These are phyloP conservation scores for Drosophila putrida DNA, from an alignment of 2,888 invertebrate species.

Conservation along the genomic window DNA sequence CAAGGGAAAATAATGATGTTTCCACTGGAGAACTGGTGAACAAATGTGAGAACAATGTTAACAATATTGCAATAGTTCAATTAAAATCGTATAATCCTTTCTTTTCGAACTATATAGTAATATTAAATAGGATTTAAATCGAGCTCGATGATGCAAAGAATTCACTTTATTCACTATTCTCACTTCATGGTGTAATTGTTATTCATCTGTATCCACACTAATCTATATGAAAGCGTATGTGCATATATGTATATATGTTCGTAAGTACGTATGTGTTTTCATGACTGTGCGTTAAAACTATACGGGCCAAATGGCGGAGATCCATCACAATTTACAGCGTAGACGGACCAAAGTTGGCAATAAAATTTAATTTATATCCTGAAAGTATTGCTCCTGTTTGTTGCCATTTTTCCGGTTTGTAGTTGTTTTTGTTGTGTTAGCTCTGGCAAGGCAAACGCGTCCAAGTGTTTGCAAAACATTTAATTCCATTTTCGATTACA, in stretches of 20 bases:
- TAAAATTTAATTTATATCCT: constrained; percentile 69
- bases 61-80: constrained; percentile 6
- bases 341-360: constrained; percentile 58
- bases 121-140: constrained; percentile 9
- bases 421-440: constrained; percentile 7
- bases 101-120: background rate
- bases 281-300: constrained; percentile 39
- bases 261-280: constrained; percentile 40
- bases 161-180: constrained; percentile 20
- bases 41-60: background rate
- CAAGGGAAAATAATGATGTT: constrained; percentile 12
- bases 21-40: background rate
- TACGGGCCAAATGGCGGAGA: constrained; percentile 44
- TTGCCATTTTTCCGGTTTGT: background rate
- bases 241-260: constrained; percentile 8
- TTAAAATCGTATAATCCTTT: background rate
- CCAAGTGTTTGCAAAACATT: constrained; percentile 68
- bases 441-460: constrained; percentile 28
- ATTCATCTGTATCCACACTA: constrained; percentile 41
- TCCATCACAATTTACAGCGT: constrained; percentile 65
- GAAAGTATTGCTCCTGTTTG: constrained; percentile 18
- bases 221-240: constrained; percentile 1
- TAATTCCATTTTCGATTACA: constrained; percentile 69
- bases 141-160: background rate
- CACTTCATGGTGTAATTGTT: constrained; percentile 34